phyloP scores from a whole-genome alignment of 1,140 invertebrate genomes.

The Drosophila seguyi region DNA sequence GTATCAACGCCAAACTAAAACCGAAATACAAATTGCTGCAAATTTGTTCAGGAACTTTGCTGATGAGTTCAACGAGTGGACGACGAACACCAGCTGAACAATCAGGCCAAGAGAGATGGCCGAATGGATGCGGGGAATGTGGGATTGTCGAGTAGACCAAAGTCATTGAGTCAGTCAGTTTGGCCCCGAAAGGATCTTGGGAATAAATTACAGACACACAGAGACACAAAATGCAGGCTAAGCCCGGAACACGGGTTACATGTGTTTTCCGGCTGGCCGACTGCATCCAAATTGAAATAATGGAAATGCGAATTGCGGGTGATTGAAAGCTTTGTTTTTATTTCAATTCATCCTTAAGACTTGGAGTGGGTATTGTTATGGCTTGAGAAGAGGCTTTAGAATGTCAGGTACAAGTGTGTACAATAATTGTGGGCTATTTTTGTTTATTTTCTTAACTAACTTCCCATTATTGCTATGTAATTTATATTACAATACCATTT shows the following conservation, averaged over 20 bases:
- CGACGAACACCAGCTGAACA: constrained; percentile 35
- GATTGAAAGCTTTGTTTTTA: constrained; percentile 29
- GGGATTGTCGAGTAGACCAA: constrained; percentile 14
- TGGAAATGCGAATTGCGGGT: constrained; percentile 8
- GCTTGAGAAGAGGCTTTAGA: too few relatives aligned
- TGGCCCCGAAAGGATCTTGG: constrained; percentile 39
- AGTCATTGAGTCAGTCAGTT: constrained; percentile 58
- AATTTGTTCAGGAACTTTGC: constrained; percentile 69
- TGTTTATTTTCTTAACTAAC: too few relatives aligned
- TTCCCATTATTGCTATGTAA: too few relatives aligned
- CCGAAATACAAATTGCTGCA: constrained; percentile 78
- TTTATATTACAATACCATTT: too few relatives aligned
- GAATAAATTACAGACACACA: constrained; percentile 29
- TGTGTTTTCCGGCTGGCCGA: constrained; percentile 41
- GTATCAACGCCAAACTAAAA: constrained; percentile 71
- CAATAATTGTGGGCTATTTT: neutral
- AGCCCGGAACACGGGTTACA: constrained; percentile 28
- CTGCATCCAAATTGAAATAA: constrained; percentile 36
- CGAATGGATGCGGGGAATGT: neutral
- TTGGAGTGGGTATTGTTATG: neutral
- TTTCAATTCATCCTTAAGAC: neutral
- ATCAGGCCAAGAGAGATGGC: constrained; percentile 25
- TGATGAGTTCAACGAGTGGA: constrained; percentile 45
- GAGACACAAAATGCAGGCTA: constrained; percentile 6
- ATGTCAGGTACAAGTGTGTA: neutral